A percentile compares a stretch with the other conserved stretches of the same genome.
Evolutionary conservation across 2,797 vertebrate species (phyloP).

Genomic region (Anabacerthia variegaticeps): DNA sequence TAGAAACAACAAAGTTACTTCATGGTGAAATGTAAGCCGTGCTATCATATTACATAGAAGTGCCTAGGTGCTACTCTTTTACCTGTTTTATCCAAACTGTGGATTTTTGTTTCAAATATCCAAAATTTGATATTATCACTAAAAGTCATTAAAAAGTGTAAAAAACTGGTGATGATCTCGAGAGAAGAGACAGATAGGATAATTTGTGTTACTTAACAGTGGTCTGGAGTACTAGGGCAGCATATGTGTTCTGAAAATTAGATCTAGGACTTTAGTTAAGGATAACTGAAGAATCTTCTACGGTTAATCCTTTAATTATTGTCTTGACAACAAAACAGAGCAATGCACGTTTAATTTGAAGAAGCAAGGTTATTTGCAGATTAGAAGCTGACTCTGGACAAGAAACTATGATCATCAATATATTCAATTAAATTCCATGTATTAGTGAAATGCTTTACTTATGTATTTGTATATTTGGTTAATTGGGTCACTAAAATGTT

Average conservation of each 20-base stretch:
- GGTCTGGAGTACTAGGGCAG: background rate
- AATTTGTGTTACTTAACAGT: background rate
- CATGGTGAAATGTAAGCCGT: background rate
- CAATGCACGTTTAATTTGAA: background rate
- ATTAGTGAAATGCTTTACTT: background rate
- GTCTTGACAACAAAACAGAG: background rate
- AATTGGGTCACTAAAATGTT: background rate
- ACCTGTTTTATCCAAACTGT: background rate
- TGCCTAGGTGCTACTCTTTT: background rate
- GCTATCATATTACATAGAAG: background rate
- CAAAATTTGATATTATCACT: background rate
- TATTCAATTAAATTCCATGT: background rate
- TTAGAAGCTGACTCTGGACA: background rate
- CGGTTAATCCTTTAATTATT: conserved; percentile 24
- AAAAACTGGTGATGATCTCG: background rate
- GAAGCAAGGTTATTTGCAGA: background rate
- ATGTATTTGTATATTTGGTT: background rate
- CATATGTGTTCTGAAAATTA: background rate
- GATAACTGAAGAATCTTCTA: background rate
- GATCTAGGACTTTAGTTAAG: background rate
- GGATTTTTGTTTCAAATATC: background rate
- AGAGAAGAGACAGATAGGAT: background rate
- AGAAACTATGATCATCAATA: background rate
- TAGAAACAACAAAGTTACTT: background rate
- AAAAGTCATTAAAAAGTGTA: rapidly evolving